Evolutionary conservation across 2,113 vertebrate species (phyloP).

Genomic region (Gymnogyps californianus): DNA sequence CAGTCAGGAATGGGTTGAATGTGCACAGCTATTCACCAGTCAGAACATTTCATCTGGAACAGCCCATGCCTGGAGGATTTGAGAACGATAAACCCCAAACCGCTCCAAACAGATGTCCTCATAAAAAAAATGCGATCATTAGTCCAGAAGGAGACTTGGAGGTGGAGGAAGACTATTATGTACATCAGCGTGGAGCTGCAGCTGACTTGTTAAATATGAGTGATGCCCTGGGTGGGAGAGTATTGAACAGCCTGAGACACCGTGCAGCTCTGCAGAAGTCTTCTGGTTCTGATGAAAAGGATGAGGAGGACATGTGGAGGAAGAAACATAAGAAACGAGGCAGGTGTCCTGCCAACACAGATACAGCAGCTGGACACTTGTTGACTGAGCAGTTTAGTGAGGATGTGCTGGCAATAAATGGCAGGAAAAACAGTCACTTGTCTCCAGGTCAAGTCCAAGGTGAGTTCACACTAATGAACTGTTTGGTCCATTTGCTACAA

Average conservation of each 20-base stretch:
- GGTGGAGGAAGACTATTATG: conserved; percentile 62
- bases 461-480: conserved; percentile 33
- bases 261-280: conserved; percentile 12
- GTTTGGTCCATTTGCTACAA: not conserved
- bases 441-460: conserved; percentile 51
- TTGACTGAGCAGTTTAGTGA: conserved; percentile 29
- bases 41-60: conserved; percentile 62
- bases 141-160: conserved; percentile 73
- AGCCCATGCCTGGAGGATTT: conserved; percentile 63
- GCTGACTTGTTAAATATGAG: not conserved
- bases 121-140: conserved; percentile 52
- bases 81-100: conserved; percentile 52
- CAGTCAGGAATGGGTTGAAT: conserved; percentile 67
- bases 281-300: conserved; percentile 48
- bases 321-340: conserved; percentile 26
- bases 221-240: not conserved
- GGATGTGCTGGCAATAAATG: conserved; percentile 8
- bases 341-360: not conserved
- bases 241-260: not conserved
- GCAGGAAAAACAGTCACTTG: conserved; percentile 44
- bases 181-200: not conserved
- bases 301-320: not conserved
- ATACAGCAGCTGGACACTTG: not conserved
- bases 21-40: conserved; percentile 42
- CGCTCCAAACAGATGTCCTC: not conserved